A percentile compares a stretch with the other conserved stretches of the same genome.
These are phyloP conservation scores for Hylia prasina DNA, from an alignment of 2,113 vertebrate genomes.

Conservation along the genomic window DNA sequence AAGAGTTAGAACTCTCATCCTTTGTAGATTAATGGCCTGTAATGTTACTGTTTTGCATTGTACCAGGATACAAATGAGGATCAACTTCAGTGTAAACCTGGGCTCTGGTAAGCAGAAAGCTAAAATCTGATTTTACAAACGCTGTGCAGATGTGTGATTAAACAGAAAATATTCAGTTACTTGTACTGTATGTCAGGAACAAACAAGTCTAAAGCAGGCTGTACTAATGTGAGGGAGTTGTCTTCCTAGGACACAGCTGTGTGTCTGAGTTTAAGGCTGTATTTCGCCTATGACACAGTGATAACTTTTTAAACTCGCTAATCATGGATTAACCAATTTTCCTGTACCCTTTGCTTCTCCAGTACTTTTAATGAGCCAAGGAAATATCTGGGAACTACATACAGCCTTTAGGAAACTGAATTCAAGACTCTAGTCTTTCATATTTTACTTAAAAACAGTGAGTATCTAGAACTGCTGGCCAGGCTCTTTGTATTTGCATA, in stretches of 20 bases:
- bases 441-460: background rate
- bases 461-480: background rate
- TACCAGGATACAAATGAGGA: background rate
- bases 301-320: background rate
- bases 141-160: background rate
- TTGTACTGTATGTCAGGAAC: background rate
- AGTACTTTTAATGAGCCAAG: background rate
- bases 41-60: background rate
- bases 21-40: background rate
- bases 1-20: background rate
- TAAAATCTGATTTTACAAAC: background rate
- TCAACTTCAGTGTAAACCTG: background rate
- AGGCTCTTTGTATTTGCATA: background rate
- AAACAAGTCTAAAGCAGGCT: background rate
- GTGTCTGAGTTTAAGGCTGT: background rate
- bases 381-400: background rate
- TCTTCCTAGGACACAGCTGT: background rate
- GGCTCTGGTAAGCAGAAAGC: background rate
- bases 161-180: background rate
- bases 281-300: background rate
- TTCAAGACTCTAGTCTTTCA: background rate
- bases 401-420: background rate
- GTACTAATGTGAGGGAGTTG: background rate
- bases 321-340: background rate
- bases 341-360: background rate